A percentile compares a stretch with the other conserved stretches of the same genome.
Evolutionary conservation across 2,888 invertebrate genomes (phyloP).

Genomic region (Salticus scenicus): DNA sequence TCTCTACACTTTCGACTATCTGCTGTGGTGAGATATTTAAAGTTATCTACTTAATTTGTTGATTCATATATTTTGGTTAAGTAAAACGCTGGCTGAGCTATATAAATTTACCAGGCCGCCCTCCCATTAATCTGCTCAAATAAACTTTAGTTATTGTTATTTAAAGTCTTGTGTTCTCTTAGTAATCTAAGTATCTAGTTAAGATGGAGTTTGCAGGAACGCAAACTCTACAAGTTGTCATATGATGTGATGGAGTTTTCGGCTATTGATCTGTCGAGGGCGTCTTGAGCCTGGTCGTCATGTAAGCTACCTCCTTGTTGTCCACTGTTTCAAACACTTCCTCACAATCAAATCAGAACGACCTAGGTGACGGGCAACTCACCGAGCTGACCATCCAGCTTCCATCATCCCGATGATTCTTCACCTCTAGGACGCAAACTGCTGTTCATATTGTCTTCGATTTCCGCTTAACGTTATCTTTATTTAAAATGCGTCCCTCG

Average conservation of each 20-base stretch:
- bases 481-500: neutral
- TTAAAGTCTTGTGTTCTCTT: no score
- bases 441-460: slow-evolving; percentile 21
- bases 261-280: slow-evolving; percentile 1
- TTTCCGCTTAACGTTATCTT: neutral
- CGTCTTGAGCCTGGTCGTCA: slow-evolving; percentile 8
- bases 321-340: neutral
- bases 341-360: neutral
- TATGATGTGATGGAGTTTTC: slow-evolving; percentile 15
- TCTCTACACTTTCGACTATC: no score
- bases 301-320: neutral
- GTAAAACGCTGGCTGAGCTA: no score
- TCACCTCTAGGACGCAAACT: neutral
- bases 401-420: slow-evolving; percentile 13
- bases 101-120: no score
- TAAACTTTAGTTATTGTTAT: no score
- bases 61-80: no score
- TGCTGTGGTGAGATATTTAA: no score
- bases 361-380: neutral
- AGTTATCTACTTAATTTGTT: no score
- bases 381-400: neutral
- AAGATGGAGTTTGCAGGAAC: no score
- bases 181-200: no score
- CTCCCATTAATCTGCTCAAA: no score
- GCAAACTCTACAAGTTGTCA: no score